Evolutionary conservation across 2,888 invertebrate species (phyloP).

Genomic region (Lithosia quadra): DNA sequence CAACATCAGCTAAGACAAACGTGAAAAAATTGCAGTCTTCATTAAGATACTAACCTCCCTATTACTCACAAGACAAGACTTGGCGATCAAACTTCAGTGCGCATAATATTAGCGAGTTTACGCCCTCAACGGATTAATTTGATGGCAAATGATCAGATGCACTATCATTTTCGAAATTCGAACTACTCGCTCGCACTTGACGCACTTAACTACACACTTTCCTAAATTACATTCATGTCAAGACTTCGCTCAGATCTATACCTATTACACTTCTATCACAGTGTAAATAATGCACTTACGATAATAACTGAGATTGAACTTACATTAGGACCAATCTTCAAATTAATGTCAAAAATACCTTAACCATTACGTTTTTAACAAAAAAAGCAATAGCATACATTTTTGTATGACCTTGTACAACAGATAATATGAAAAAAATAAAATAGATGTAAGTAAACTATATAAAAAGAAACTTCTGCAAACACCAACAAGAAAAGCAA

Average conservation of each 20-base stretch:
- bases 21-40: conserved; percentile 85
- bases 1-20: conserved; percentile 75
- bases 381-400: conserved; percentile 58
- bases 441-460: conserved; percentile 51
- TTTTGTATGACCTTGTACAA: conserved; percentile 58
- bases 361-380: conserved; percentile 45
- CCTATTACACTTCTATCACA: conserved; percentile 85
- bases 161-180: not conserved
- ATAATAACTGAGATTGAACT: conserved; percentile 69
- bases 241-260: conserved; percentile 76
- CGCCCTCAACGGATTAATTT: conserved; percentile 11
- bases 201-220: conserved; percentile 43
- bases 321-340: conserved; percentile 64
- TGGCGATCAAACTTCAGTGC: conserved; percentile 65
- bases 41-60: conserved; percentile 77
- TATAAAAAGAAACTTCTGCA: conserved; percentile 55
- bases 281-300: conserved; percentile 86
- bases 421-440: conserved; percentile 52
- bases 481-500: conserved; percentile 68
- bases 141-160: not conserved
- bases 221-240: conserved; percentile 73
- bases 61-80: conserved; percentile 76
- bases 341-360: conserved; percentile 55
- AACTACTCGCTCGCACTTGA: conserved; percentile 13
- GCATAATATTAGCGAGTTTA: conserved; percentile 31